Evolutionary conservation across 2,888 invertebrate genomes (phyloP).

Genomic region (Ethmia dodecea): DNA sequence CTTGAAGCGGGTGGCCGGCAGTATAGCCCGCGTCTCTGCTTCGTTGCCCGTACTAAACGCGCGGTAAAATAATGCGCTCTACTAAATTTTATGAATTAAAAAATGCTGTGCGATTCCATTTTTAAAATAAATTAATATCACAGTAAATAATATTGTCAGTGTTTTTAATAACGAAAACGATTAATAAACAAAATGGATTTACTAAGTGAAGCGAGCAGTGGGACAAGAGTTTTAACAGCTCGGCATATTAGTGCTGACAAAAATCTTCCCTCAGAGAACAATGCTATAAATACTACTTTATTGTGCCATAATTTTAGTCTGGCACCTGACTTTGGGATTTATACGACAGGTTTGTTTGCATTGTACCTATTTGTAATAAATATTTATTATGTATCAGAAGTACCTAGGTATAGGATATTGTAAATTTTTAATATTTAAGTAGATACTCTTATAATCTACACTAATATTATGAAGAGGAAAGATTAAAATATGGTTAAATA

Average conservation of each 20-base stretch:
- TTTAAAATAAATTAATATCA: background rate
- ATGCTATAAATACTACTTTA: conserved; percentile 55
- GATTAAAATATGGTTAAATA: no score
- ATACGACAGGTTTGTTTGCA: conserved; percentile 65
- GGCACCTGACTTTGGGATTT: conserved; percentile 56
- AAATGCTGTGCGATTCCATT: background rate
- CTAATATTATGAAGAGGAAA: no score
- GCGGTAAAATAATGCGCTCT: background rate
- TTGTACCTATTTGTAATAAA: no score
- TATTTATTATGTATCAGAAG: no score
- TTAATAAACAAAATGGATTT: conserved; percentile 54
- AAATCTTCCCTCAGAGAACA: conserved; percentile 34
- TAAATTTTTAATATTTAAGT: no score
- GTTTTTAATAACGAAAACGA: no score
- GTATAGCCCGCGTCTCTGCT: conserved; percentile 1
- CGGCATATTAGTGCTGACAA: conserved; percentile 53
- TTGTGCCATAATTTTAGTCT: conserved; percentile 55
- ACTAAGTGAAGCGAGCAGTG: conserved; percentile 42
- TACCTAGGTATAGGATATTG: no score
- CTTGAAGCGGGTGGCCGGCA: conserved; percentile 22
- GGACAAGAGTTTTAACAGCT: conserved; percentile 37
- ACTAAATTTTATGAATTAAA: background rate
- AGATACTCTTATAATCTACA: no score
- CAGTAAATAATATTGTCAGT: no score
- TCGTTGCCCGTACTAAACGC: conserved; percentile 4